Evolutionary conservation across 2,888 invertebrate genomes (phyloP), one percentile per base, ranked within the genome.

Genomic region (Pammene aurita): DNA sequence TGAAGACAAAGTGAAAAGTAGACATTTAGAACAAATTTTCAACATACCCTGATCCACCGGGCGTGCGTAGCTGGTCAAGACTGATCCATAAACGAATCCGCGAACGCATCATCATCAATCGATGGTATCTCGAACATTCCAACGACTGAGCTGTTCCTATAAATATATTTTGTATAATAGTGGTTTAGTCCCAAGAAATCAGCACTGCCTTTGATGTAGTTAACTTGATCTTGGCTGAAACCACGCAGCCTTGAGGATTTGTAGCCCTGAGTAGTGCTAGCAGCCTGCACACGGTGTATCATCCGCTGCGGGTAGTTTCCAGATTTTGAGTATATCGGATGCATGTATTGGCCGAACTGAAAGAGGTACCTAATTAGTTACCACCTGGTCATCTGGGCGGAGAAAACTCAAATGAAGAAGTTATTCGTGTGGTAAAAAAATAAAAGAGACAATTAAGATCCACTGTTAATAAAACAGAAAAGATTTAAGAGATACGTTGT

Each of bases 131-230:
- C 57, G 10, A 55, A 52, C 44, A 57, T 46, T 13, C 62, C 64
- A 7, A 64, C 16, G 0, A 69, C 44, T 6, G 72, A 67, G 41
- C 66, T 68, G 16, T 72, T 72, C 54, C 72, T 71, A 34, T 66
- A 72, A 1, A 69, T 65, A 34, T 62, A 67, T 11, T 38, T 38
- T 2, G 62, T 52, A 1, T 41, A 56, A 35, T 72, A 72, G 52
- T 71, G 71, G 61, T 72, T 72, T 1, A 72, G 42, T 10, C 64
- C 71, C 11, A 72, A 46, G 26, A 64, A 72, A 57, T 72, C 72
- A 2, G 71, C 56, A 18, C 60, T 67, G 16, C 72, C 72, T 57
- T 54, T 67, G 16, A 72, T 69, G 11, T 64, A 72, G 11, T 50
- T 18, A 1, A 73, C 66, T 58, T 73, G 70, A 26, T 70, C 72